Base-by-base conservation (phyloP, 1,140 invertebrate species). In the Micrasema longulum region DNA sequence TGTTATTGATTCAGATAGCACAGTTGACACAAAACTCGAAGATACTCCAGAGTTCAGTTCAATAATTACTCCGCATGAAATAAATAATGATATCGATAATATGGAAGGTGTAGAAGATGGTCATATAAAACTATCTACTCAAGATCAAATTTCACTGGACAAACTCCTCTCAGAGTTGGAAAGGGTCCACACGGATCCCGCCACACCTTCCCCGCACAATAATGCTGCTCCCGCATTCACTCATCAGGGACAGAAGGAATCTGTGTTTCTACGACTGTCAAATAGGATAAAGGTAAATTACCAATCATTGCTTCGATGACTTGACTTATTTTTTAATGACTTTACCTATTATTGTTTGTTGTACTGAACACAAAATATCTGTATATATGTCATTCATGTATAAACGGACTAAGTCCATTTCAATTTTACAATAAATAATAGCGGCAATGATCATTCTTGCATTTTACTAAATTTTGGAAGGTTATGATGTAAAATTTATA, bases 241-340 rank as follows among this genome's bases (percentile, higher is more conserved):
- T 14, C 87, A 87, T 53, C 89, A 89, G 78, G 84, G 81, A 5
- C 93, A 94, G 77, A 97, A 98, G 75, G 97, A 99, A 84, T 97
- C 96, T 2, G 94, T 99, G 20, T 98, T 99, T 81, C 89, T 98
- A 76, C 88, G 97, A 74, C 85, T 99, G 22, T 96, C 94, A 36
- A 99, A 99, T 84, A 91, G 96, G 78, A 97, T 99, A 23, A 97
- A 97, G 89, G 92, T 94, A 79, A 79, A 81, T 78, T 41, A 36
- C n/a, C n/a, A n/a, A n/a, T n/a, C n/a, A n/a, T n/a, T n/a, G n/a
- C n/a, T n/a, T n/a, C n/a, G n/a, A n/a, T n/a, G n/a, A n/a, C n/a
- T n/a, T n/a, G n/a, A n/a, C n/a, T n/a, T n/a, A n/a, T n/a, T n/a
- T n/a, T n/a, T n/a, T n/a, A n/a, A n/a, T n/a, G n/a, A n/a, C n/a